Conservation (phyloP, 2,888 invertebrate species). For the Coecobrya sp. region DNA sequence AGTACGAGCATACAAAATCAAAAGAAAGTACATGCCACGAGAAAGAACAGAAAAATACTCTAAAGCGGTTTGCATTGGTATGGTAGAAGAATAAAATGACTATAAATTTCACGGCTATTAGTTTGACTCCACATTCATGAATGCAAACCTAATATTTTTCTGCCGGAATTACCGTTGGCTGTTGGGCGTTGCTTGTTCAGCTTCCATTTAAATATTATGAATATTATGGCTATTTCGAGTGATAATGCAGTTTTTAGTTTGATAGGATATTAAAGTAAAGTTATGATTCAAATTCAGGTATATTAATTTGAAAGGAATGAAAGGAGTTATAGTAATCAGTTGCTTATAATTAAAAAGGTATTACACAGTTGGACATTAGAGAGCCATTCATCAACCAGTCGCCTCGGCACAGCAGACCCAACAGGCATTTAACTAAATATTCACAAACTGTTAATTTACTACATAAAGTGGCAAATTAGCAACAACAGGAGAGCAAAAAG, state of each 20-base stretch:
- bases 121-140: neutral
- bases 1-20: neutral
- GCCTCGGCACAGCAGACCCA: conserved; percentile 2
- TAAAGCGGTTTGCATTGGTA: neutral
- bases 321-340: neutral
- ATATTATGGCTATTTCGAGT: neutral
- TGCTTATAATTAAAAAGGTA: conserved; percentile 50
- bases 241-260: neutral
- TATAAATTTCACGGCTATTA: conserved; percentile 42
- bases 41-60: neutral
- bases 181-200: neutral
- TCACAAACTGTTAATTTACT: conserved; percentile 34
- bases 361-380: conserved; percentile 2
- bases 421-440: neutral
- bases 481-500: conserved; percentile 11
- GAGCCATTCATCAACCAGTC: conserved; percentile 49
- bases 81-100: neutral
- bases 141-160: neutral
- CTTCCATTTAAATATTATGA: neutral
- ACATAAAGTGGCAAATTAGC: conserved; percentile 43
- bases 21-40: neutral
- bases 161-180: neutral
- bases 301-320: neutral
- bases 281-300: neutral
- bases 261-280: neutral